These are phyloP conservation scores for Platichthys flesus DNA, from an alignment of 2,113 vertebrate genomes.

Conservation along the genomic window DNA sequence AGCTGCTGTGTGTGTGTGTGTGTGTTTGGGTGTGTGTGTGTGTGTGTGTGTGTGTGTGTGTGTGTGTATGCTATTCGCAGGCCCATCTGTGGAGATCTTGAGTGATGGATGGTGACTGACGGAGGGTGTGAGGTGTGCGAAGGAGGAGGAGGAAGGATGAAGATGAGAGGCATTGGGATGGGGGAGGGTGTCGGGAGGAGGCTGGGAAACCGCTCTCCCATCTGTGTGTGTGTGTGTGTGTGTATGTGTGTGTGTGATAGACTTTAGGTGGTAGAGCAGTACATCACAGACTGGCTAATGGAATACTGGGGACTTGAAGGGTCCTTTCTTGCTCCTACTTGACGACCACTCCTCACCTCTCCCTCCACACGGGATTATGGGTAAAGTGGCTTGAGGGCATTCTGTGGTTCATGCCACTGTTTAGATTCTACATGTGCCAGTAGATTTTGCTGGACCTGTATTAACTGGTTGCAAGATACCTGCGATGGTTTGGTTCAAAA, in stretches of 20 bases:
- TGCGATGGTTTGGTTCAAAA: background rate
- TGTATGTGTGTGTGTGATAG: slow-evolving; percentile 33
- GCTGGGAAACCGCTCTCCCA: slow-evolving; percentile 38
- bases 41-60: slow-evolving; percentile 3
- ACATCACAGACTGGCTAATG: slow-evolving; percentile 77
- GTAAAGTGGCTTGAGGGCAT: slow-evolving; percentile 6
- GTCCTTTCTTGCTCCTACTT: slow-evolving; percentile 55
- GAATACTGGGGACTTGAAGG: slow-evolving; percentile 74
- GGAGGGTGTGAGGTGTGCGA: slow-evolving; percentile 65
- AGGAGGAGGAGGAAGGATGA: slow-evolving; percentile 42
- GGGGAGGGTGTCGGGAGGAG: slow-evolving; percentile 56
- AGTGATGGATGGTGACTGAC: slow-evolving; percentile 71
- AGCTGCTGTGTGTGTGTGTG: background rate
- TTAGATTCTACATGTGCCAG: background rate
- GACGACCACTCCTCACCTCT: slow-evolving; percentile 41
- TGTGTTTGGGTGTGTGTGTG: slow-evolving; percentile 21
- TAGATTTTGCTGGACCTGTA: background rate
- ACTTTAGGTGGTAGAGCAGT: slow-evolving; percentile 48
- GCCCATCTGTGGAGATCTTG: slow-evolving; percentile 69
- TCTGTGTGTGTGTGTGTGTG: slow-evolving; percentile 31
- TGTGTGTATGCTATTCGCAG: slow-evolving; percentile 27
- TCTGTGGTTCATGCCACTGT: background rate
- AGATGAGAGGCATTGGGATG: slow-evolving; percentile 42
- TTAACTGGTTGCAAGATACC: too few species aligned
- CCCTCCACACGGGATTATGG: slow-evolving; percentile 34